phyloP scores from a whole-genome alignment of 1,140 invertebrate species.

The Ostrea denselamellosa region DNA sequence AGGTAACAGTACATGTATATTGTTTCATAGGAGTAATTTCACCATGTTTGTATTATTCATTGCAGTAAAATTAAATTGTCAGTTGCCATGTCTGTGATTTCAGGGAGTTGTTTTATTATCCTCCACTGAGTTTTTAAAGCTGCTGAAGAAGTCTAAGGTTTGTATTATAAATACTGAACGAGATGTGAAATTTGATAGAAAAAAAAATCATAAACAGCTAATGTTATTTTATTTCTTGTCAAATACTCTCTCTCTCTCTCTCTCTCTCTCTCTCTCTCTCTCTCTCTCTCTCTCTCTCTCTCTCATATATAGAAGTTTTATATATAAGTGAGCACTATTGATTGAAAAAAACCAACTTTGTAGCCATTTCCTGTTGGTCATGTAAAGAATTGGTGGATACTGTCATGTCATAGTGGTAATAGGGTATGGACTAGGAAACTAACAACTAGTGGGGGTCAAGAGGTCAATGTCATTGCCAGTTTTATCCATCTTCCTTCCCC shows the following conservation, averaged over 20 bases:
- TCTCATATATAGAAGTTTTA: neutral
- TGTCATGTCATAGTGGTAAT: constrained; percentile 62
- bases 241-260: neutral
- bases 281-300: no score
- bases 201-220: neutral
- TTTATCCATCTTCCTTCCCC: constrained; percentile 66
- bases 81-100: constrained; percentile 41
- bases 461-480: constrained; percentile 63
- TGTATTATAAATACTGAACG: neutral
- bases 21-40: no score
- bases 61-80: neutral
- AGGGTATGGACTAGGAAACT: constrained; percentile 70
- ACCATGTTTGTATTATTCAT: no score
- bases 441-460: constrained; percentile 55
- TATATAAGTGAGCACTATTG: neutral
- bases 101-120: constrained; percentile 64
- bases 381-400: constrained; percentile 71
- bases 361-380: constrained; percentile 72
- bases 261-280: no score
- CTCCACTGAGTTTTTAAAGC: constrained; percentile 63
- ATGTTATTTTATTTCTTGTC: neutral
- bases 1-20: no score
- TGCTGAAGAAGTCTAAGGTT: constrained; percentile 71
- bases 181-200: neutral
- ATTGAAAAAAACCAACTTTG: neutral